Percentiles rank a stretch among this genome's conserved stretches.
phyloP scores from a whole-genome alignment of 2,797 vertebrate genomes.

The Acanthurus leucopareius region DNA sequence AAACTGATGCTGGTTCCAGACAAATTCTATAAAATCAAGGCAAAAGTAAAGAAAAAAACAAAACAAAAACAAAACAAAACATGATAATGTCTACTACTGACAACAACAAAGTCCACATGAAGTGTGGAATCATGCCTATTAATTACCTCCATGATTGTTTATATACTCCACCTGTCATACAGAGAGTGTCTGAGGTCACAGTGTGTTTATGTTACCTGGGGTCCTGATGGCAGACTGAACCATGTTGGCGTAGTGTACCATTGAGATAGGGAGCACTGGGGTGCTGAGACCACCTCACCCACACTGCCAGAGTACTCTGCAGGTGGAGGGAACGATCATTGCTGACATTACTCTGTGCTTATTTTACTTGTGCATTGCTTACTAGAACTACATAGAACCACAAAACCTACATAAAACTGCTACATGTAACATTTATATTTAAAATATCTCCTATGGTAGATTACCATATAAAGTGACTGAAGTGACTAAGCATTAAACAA shows the following conservation, averaged over 20 bases:
- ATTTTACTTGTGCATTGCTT: too few species aligned
- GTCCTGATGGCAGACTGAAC: conserved; percentile 97
- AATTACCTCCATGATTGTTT: too few species aligned
- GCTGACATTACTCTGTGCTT: neutral
- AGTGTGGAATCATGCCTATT: too few species aligned
- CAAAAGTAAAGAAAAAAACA: too few species aligned
- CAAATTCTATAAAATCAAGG: conserved; percentile 88
- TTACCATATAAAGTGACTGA: too few species aligned
- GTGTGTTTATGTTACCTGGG: conserved; percentile 88
- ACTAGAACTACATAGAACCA: too few species aligned
- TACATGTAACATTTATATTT: too few species aligned
- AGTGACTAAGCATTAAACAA: too few species aligned
- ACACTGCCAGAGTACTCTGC: conserved; percentile 94
- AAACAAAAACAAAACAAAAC: neutral
- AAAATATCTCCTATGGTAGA: too few species aligned
- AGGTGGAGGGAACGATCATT: neutral
- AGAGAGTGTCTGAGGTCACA: neutral
- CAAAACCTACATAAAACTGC: too few species aligned
- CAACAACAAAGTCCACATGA: neutral
- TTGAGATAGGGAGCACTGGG: conserved; percentile 88
- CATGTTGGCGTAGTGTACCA: conserved; percentile 86
- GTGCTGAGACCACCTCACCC: conserved; percentile 97
- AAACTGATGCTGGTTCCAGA: conserved; percentile 94
- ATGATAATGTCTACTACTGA: neutral
- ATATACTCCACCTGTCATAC: too few species aligned